These are phyloP conservation scores for Stomatorhinus walkeri DNA, from an alignment of 2,797 vertebrate genomes.

Conservation along the genomic window DNA sequence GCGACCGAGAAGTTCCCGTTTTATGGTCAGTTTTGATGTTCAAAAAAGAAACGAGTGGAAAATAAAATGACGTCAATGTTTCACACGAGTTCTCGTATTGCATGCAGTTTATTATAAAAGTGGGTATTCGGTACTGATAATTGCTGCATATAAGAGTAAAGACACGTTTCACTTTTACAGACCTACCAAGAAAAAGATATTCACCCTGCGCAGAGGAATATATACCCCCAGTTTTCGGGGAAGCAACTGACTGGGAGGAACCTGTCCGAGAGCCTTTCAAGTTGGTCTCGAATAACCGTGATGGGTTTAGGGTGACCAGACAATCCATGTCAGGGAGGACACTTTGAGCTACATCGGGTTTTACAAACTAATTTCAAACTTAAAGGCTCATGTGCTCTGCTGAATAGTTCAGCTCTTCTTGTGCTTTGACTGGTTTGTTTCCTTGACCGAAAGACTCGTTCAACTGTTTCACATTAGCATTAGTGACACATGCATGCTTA, in stretches of 20 bases:
- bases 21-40: neutral
- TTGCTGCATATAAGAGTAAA: neutral
- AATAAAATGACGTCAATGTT: neutral
- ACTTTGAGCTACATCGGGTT: too few species aligned
- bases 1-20: neutral
- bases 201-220: neutral
- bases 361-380: too few species aligned
- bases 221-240: neutral
- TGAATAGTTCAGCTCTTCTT: too few species aligned
- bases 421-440: too few species aligned
- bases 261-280: conserved; percentile 51
- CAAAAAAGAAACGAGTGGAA: neutral
- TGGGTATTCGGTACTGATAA: neutral
- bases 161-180: neutral
- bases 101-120: neutral
- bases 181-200: neutral
- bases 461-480: too few species aligned
- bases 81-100: neutral
- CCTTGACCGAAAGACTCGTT: too few species aligned
- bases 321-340: too few species aligned
- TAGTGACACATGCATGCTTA: too few species aligned
- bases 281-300: conserved; percentile 39
- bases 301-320: conserved; percentile 42
- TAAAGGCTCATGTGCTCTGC: too few species aligned
- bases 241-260: conserved; percentile 28